A percentile compares a stretch with the other conserved stretches of the same genome.
Evolutionary conservation across 2,797 vertebrate species (phyloP).

Genomic region (Macropus fuliginosus): DNA sequence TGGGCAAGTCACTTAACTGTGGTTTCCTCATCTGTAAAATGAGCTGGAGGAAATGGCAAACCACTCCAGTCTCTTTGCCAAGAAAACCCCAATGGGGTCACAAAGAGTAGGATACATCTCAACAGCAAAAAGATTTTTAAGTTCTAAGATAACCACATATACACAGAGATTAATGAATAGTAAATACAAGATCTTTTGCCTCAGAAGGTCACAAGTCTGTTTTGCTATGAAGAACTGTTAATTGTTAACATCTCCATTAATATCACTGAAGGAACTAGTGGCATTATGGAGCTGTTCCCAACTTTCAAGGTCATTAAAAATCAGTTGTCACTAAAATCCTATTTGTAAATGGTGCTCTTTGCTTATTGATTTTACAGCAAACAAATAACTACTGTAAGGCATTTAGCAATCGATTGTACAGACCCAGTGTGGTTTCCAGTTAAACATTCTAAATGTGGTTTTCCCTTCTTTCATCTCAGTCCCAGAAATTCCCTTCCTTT

Average conservation of each 20-base stretch:
- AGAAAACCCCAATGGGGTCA: background rate
- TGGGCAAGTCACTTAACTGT: background rate
- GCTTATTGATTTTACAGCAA: too few relatives aligned
- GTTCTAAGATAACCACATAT: background rate
- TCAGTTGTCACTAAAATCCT: slow-evolving; percentile 8
- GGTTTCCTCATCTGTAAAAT: background rate
- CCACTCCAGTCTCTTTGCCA: background rate
- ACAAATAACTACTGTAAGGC: too few relatives aligned
- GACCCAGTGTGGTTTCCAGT: too few relatives aligned
- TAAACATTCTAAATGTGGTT: too few relatives aligned
- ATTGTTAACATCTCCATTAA: background rate
- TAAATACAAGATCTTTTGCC: background rate
- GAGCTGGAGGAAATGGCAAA: background rate
- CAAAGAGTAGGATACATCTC: background rate
- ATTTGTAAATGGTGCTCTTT: background rate
- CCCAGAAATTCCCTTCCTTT: too few relatives aligned
- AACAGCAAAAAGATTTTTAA: background rate
- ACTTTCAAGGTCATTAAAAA: slow-evolving; percentile 51
- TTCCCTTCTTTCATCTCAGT: too few relatives aligned
- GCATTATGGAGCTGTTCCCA: slow-evolving; percentile 2
- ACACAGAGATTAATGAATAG: background rate
- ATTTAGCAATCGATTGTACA: too few relatives aligned
- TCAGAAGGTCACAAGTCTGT: background rate
- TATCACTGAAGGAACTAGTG: background rate
- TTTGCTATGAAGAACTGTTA: slow-evolving; percentile 28